phyloP scores from a whole-genome alignment of 2,797 vertebrate species.

The Neosilurus mollespiculum region DNA sequence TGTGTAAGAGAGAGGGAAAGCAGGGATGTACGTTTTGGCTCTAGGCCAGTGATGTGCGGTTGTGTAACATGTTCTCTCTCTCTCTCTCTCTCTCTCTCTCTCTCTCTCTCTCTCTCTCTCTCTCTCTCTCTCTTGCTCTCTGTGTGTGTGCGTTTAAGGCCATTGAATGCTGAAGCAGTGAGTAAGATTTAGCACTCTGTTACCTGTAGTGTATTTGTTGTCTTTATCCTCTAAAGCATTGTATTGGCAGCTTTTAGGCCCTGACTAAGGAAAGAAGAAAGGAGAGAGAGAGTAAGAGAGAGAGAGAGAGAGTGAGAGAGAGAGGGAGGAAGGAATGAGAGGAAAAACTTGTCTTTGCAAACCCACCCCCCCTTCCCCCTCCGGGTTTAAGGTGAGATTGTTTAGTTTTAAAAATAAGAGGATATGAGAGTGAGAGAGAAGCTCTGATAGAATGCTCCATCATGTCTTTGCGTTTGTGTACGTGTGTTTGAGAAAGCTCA shows the following conservation, averaged over 20 bases:
- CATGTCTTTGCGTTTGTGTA: not conserved
- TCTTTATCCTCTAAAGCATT: slow-evolving; percentile 44
- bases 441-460: not conserved
- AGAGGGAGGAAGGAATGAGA: no score
- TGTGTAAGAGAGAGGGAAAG: not conserved
- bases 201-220: slow-evolving; percentile 36
- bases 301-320: no score
- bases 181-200: slow-evolving; percentile 55
- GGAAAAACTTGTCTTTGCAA: no score
- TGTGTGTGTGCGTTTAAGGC: slow-evolving; percentile 41
- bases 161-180: slow-evolving; percentile 57
- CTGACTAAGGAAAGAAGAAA: slow-evolving; percentile 2
- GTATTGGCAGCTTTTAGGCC: slow-evolving; percentile 35
- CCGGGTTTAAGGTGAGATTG: slow-evolving; percentile 19
- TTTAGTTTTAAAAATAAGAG: slow-evolving; percentile 12
- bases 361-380: not conserved
- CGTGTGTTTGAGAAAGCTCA: not conserved
- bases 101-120: no score
- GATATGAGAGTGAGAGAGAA: slow-evolving; percentile 13
- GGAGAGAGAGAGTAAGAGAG: not conserved
- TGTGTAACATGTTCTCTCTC: not conserved
- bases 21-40: slow-evolving; percentile 29
- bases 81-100: no score
- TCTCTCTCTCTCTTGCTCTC: not conserved
- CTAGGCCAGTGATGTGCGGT: slow-evolving; percentile 36